phyloP scores from a whole-genome alignment of 1,140 invertebrate species.

The Drosophila ambigua region DNA sequence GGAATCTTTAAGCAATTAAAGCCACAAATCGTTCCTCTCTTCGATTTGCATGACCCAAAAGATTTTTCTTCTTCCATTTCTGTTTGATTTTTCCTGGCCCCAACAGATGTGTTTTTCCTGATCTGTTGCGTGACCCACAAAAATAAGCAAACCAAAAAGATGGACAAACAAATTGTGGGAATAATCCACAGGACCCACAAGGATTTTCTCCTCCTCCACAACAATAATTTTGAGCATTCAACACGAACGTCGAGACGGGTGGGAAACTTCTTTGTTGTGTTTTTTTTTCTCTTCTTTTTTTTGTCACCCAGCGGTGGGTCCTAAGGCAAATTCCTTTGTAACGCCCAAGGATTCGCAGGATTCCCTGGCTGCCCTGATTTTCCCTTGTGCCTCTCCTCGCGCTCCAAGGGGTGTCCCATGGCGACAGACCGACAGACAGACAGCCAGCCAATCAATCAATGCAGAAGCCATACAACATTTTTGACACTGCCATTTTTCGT shows the following conservation, averaged over 20 bases:
- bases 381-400: too few relatives aligned
- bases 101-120: constrained; percentile 5
- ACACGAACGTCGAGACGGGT: background rate
- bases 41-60: too few relatives aligned
- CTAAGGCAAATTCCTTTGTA: constrained; percentile 31
- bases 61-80: background rate
- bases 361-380: background rate
- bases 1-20: too few relatives aligned
- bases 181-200: constrained; percentile 25
- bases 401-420: background rate
- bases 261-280: constrained; percentile 17
- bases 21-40: too few relatives aligned
- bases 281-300: constrained; percentile 35
- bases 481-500: constrained; percentile 15
- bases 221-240: constrained; percentile 26
- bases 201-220: constrained; percentile 1
- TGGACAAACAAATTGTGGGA: constrained; percentile 48
- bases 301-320: constrained; percentile 15
- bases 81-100: constrained; percentile 24
- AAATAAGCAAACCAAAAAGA: constrained; percentile 19
- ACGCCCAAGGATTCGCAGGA: constrained; percentile 11
- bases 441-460: constrained; percentile 63
- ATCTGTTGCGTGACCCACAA: constrained; percentile 10
- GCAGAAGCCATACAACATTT: constrained; percentile 46
- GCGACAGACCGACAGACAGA: constrained; percentile 20